Evolutionary conservation across 2,888 invertebrate genomes (phyloP), one percentile per base, ranked within the genome.

Genomic region (Phaedon cochleariae): DNA sequence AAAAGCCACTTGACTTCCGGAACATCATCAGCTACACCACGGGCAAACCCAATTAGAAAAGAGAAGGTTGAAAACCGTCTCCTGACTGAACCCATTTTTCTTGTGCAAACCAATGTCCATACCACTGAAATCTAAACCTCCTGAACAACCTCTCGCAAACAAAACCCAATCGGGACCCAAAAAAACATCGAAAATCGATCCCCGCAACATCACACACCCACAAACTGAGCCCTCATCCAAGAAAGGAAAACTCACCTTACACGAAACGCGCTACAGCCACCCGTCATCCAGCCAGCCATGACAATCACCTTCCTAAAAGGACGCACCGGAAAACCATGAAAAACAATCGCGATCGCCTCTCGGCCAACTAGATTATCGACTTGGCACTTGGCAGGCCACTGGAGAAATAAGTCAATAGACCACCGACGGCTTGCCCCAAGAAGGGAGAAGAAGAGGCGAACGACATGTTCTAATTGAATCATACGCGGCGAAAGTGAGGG

Each of bases 381-480:
- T 10, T 41, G 31, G 61, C 46, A 67, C n/a, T n/a, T n/a, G n/a
- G n/a, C n/a, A n/a, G n/a, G n/a, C 67, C 53, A 62, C 58, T 67
- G 75, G 79, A 79, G 78, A 77, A 80, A 78, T 78, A 76, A 81
- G 82, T 82, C 81, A 80, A 82, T 81, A 81, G 80, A 81, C 78
- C 78, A 76, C 73, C 64, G 7, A 26, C 26, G 26, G 26, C 26
- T 7, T 10, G 10, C 12, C 9, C 2, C 10, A 7, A 69, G 74
- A 76, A 74, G 79, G 73, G 80, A 80, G 7, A 66, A 69, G 74
- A 76, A 74, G 79, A 73, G 80, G 80, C n/a, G 80, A 80, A 79
- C 81, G 82, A 81, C 79, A 80, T 66, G 59, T 59, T 62, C 55
- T 82, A 82, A 82, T 82, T 82, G 82, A 82, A 82, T 82, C 82